Conservation (phyloP, 2,888 invertebrate species). For the Dryadula phaetusa region DNA sequence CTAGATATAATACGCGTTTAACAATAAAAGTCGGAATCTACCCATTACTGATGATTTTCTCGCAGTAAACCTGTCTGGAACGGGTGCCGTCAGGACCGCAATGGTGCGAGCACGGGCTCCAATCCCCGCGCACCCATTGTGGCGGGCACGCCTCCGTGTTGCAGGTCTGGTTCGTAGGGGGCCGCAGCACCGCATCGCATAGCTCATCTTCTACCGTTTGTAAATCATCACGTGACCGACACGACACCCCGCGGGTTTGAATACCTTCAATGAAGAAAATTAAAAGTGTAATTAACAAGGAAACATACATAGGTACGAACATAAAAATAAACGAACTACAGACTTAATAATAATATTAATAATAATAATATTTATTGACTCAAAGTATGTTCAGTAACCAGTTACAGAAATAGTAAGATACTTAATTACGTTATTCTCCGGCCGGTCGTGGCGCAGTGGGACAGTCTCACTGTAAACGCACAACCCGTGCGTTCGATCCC, state of each 20-base stretch:
- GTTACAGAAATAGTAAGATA: too few relatives aligned
- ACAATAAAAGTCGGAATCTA: conserved; percentile 54
- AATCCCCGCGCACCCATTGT: conserved; percentile 90
- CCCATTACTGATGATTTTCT: conserved; percentile 90
- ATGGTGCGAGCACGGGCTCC: conserved; percentile 92
- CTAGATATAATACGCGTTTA: too few relatives aligned
- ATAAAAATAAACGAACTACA: too few relatives aligned
- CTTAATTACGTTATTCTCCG: too few relatives aligned
- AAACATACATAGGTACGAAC: too few relatives aligned
- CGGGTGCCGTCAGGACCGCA: conserved; percentile 92
- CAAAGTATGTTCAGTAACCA: too few relatives aligned
- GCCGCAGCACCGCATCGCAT: conserved; percentile 91
- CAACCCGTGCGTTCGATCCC: too few relatives aligned
- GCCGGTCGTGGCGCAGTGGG: too few relatives aligned
- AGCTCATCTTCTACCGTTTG: conserved; percentile 89
- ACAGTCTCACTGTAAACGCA: too few relatives aligned
- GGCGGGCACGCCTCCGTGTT: conserved; percentile 91
- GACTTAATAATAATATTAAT: too few relatives aligned
- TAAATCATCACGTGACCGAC: conserved; percentile 89
- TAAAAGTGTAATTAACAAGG: too few relatives aligned
- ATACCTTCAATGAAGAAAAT: conserved; percentile 85
- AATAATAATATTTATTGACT: too few relatives aligned
- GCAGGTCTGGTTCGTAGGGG: conserved; percentile 88
- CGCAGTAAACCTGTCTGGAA: conserved; percentile 90
- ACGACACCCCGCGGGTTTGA: conserved; percentile 91